Percentiles rank a stretch among this genome's conserved stretches.
phyloP scores from a whole-genome alignment of 1,140 invertebrate species.

The Eupristina koningsbergeri region DNA sequence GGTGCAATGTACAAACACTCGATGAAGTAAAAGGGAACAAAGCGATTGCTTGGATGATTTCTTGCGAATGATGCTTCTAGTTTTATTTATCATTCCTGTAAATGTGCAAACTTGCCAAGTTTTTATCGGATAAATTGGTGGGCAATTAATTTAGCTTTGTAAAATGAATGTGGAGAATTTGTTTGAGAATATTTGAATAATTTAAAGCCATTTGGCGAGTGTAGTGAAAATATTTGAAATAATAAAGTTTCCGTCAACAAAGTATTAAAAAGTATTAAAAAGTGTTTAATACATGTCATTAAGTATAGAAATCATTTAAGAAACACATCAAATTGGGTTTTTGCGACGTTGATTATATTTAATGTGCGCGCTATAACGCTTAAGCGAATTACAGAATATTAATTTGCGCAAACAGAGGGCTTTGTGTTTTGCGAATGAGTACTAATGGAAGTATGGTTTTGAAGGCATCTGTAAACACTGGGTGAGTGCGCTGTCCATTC shows the following conservation, averaged over 20 bases:
- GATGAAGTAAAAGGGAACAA: conserved; percentile 2
- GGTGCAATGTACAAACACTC: conserved; percentile 18
- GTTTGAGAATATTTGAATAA: too few species aligned
- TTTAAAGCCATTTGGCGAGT: too few species aligned
- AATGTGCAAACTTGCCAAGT: too few species aligned
- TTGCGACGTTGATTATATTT: too few species aligned
- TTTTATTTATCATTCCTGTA: background rate
- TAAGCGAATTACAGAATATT: background rate
- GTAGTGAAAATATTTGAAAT: too few species aligned
- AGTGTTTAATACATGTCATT: too few species aligned
- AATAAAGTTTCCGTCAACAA: background rate
- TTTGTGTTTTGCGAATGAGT: background rate
- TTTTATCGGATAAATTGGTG: too few species aligned
- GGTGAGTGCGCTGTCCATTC: background rate
- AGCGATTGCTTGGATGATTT: background rate
- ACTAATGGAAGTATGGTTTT: background rate
- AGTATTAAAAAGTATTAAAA: too few species aligned
- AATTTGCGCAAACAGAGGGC: background rate
- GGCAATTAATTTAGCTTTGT: too few species aligned
- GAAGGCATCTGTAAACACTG: background rate
- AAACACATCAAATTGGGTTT: too few species aligned
- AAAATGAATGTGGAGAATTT: too few species aligned
- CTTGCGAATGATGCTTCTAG: background rate
- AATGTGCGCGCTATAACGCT: background rate
- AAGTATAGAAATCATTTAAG: too few species aligned